Conservation (phyloP, 2,888 invertebrate species). For the Ochlodes sylvanus region DNA sequence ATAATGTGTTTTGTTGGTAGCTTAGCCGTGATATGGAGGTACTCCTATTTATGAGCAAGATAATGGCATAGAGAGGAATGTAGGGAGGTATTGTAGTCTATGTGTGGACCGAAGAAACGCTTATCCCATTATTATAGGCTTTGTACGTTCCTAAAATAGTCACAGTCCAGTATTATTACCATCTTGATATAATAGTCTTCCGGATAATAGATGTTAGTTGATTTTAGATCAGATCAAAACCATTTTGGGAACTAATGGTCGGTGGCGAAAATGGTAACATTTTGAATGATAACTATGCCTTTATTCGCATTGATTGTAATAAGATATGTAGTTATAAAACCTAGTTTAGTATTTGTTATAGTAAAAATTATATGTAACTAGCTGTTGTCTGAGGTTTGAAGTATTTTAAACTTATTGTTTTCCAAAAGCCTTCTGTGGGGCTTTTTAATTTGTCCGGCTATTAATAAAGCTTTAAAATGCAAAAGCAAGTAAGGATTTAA, state of each 20-base stretch:
- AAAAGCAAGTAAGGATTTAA: too few species aligned
- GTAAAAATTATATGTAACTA: too few species aligned
- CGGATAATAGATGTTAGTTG: constrained; percentile 34
- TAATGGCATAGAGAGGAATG: constrained; percentile 63
- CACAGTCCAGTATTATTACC: constrained; percentile 25
- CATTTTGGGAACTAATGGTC: constrained; percentile 14
- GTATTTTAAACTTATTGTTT: too few species aligned
- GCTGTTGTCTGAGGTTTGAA: too few species aligned
- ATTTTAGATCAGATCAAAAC: constrained; percentile 25
- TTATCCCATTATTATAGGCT: constrained; percentile 36
- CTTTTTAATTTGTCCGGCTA: too few species aligned
- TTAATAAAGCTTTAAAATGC: too few species aligned
- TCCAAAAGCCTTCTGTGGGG: too few species aligned
- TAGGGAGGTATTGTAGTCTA: constrained; percentile 48
- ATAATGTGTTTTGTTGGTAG: constrained; percentile 81
- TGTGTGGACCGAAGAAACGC: constrained; percentile 36
- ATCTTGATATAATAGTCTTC: constrained; percentile 37
- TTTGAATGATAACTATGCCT: constrained; percentile 33
- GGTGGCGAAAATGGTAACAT: constrained; percentile 28
- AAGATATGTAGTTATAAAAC: too few species aligned
- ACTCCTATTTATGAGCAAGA: constrained; percentile 66
- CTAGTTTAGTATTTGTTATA: too few species aligned
- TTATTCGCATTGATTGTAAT: background rate
- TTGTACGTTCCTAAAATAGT: constrained; percentile 36
- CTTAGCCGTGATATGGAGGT: constrained; percentile 63